A percentile compares a stretch with the other conserved stretches of the same genome.
Evolutionary conservation across 2,888 invertebrate species (phyloP).

Genomic region (Platycheirus albimanus): DNA sequence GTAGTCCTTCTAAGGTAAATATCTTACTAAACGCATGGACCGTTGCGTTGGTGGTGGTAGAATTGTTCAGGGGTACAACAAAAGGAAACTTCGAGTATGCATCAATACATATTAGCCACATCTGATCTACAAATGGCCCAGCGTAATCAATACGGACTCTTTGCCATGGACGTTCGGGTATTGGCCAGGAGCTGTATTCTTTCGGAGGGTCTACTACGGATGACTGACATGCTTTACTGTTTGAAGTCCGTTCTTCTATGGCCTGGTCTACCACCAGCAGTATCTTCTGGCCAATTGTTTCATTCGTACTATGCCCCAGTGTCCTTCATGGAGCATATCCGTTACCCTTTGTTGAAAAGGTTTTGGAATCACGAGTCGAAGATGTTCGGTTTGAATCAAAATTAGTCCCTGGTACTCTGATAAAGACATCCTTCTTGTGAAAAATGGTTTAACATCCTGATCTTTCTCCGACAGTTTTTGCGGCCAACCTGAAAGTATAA

Average conservation of each 20-base stretch:
- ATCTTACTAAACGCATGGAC: slow-evolving; percentile 14
- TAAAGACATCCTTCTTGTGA: slow-evolving; percentile 25
- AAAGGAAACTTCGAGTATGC: slow-evolving; percentile 51
- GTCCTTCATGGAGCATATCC: slow-evolving; percentile 41
- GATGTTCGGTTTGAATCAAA: slow-evolving; percentile 33
- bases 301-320: slow-evolving; percentile 40
- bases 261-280: slow-evolving; percentile 22
- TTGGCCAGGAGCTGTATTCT: slow-evolving; percentile 33
- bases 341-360: slow-evolving; percentile 1
- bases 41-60: slow-evolving; percentile 19
- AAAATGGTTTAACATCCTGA: slow-evolving; percentile 23
- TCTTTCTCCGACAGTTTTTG: slow-evolving; percentile 29
- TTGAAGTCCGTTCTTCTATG: slow-evolving; percentile 5
- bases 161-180: slow-evolving; percentile 25
- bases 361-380: slow-evolving; percentile 31
- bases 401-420: slow-evolving; percentile 31
- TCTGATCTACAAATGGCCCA: slow-evolving; percentile 32
- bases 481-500: slow-evolving; percentile 42
- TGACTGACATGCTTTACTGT: not conserved
- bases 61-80: slow-evolving; percentile 32
- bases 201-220: slow-evolving; percentile 5
- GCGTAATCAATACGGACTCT: slow-evolving; percentile 41
- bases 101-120: slow-evolving; percentile 58
- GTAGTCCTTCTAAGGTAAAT: slow-evolving; percentile 40
- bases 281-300: slow-evolving; percentile 28